A percentile compares a stretch with the other conserved stretches of the same genome.
phyloP scores from a whole-genome alignment of 2,797 vertebrate genomes.

The Falco columbarius region DNA sequence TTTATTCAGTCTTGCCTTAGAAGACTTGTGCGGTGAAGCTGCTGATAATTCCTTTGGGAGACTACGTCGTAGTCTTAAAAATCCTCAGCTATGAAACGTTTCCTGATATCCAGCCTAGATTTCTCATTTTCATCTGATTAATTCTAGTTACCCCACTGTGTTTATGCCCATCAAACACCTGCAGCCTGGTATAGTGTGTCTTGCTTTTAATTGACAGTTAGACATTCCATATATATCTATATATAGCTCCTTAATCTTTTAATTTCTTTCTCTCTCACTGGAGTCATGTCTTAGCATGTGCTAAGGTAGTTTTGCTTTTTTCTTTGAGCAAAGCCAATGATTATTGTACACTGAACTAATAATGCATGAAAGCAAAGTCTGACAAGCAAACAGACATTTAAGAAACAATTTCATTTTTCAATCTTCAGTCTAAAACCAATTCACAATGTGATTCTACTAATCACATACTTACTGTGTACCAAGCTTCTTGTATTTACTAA shows the following conservation, averaged over 20 bases:
- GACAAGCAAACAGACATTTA: neutral
- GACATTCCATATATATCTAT: neutral
- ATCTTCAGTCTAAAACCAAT: neutral
- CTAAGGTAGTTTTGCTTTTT: neutral
- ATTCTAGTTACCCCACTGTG: slow-evolving; percentile 53
- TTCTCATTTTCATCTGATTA: slow-evolving; percentile 65
- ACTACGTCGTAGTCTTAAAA: neutral
- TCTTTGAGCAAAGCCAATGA: neutral
- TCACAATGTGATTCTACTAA: slow-evolving; percentile 16
- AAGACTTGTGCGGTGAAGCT: neutral
- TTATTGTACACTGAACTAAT: neutral
- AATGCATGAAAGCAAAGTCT: neutral
- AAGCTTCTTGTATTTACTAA: slow-evolving; percentile 92
- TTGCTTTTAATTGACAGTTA: slow-evolving; percentile 51
- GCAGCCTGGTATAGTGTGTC: slow-evolving; percentile 1
- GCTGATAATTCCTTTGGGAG: slow-evolving; percentile 30
- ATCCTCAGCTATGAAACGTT: slow-evolving; percentile 16
- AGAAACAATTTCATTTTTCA: neutral
- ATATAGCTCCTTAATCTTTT: slow-evolving; percentile 38
- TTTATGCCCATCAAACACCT: slow-evolving; percentile 53
- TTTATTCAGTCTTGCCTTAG: neutral
- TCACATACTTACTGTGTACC: slow-evolving; percentile 90
- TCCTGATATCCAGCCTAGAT: slow-evolving; percentile 54
- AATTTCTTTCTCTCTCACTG: slow-evolving; percentile 5
- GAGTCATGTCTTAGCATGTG: neutral